Percentiles rank a stretch among this genome's conserved stretches.
These are phyloP conservation scores for Liposcelis brunnea DNA, from an alignment of 2,888 invertebrate genomes.

Conservation along the genomic window DNA sequence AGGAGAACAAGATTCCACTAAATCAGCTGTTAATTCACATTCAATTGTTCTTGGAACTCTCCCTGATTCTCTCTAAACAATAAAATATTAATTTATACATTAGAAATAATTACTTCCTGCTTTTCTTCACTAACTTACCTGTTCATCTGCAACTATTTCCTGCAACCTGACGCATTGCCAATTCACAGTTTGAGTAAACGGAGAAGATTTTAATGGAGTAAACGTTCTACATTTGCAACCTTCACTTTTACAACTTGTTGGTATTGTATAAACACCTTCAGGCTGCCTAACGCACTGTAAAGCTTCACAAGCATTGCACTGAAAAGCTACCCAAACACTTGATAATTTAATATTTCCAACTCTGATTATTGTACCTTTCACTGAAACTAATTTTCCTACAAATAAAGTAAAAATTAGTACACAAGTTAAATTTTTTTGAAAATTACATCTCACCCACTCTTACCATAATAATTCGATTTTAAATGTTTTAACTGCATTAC, in stretches of 20 bases:
- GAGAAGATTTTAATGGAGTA: slow-evolving; percentile 42
- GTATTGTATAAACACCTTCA: slow-evolving; percentile 38
- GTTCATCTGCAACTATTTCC: slow-evolving; percentile 52
- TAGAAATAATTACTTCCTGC: background rate
- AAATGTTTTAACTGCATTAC: slow-evolving; percentile 47
- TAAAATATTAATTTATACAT: slow-evolving; percentile 4
- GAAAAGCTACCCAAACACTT: slow-evolving; percentile 60
- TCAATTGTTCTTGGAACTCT: slow-evolving; percentile 64
- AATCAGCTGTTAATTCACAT: slow-evolving; percentile 66
- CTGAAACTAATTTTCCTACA: slow-evolving; percentile 53
- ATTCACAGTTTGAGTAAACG: slow-evolving; percentile 53
- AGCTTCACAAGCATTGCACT: slow-evolving; percentile 47
- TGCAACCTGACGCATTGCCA: slow-evolving; percentile 70
- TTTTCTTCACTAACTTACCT: slow-evolving; percentile 29
- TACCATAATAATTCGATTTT: slow-evolving; percentile 56
- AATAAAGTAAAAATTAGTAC: slow-evolving; percentile 17
- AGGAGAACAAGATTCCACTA: slow-evolving; percentile 67
- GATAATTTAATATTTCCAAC: slow-evolving; percentile 57
- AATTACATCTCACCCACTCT: too few species aligned
- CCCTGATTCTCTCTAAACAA: slow-evolving; percentile 42
- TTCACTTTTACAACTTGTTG: slow-evolving; percentile 36
- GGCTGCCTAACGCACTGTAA: slow-evolving; percentile 49
- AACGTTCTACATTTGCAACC: slow-evolving; percentile 43
- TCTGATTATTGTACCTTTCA: slow-evolving; percentile 71
- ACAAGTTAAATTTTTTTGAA: too few species aligned